Conservation (phyloP, 2,797 vertebrate species). For the Nannoperca obscura region DNA sequence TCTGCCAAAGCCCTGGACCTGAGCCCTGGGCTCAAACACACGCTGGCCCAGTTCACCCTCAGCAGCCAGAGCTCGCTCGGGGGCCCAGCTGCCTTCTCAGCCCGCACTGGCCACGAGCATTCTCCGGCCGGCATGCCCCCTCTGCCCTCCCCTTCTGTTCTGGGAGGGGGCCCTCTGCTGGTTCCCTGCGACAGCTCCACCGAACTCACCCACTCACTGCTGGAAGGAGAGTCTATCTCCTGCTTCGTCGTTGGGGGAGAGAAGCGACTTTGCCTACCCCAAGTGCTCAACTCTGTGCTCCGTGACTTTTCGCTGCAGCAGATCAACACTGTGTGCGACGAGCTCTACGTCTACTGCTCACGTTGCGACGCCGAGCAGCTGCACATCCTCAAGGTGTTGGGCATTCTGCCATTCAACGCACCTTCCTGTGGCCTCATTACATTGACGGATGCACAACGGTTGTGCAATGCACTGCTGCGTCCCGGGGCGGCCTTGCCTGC, state of each 20-base stretch:
- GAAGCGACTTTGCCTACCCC: constrained; percentile 97
- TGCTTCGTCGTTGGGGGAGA: constrained; percentile 98
- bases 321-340: constrained; percentile 97
- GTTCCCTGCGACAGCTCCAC: constrained; percentile 98
- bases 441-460: constrained; percentile 95
- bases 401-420: constrained; percentile 97
- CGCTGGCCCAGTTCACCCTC: constrained; percentile 96
- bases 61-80: constrained; percentile 98
- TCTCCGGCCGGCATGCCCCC: constrained; percentile 90
- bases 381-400: constrained; percentile 97
- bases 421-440: constrained; percentile 98
- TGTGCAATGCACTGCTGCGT: constrained; percentile 95
- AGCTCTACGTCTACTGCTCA: constrained; percentile 98
- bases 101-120: constrained; percentile 91
- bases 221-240: constrained; percentile 98
- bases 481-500: constrained; percentile 89
- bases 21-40: constrained; percentile 97
- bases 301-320: constrained; percentile 98
- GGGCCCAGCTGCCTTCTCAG: constrained; percentile 97
- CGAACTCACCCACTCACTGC: constrained; percentile 93
- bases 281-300: constrained; percentile 97
- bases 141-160: constrained; percentile 91
- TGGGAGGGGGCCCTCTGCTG: constrained; percentile 93
- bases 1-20: constrained; percentile 91
- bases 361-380: constrained; percentile 96